phyloP scores from a whole-genome alignment of 2,113 vertebrate species.

The Pristiophorus japonicus region DNA sequence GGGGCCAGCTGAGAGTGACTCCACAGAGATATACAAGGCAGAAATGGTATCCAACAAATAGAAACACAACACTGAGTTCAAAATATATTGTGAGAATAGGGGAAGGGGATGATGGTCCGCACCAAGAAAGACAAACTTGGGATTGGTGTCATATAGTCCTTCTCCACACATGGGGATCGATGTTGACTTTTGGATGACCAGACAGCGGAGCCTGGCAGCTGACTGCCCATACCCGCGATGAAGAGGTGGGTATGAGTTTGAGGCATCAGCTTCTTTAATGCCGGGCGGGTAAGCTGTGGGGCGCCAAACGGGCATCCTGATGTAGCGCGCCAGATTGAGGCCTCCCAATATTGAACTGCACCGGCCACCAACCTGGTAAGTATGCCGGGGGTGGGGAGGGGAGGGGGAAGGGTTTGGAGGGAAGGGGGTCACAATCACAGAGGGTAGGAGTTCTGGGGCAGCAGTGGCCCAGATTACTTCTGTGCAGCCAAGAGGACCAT shows the following conservation, averaged over 20 bases:
- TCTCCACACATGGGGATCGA: neutral
- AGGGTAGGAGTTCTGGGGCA: neutral
- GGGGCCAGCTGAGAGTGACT: neutral
- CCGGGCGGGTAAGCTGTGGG: no score
- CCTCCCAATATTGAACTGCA: neutral
- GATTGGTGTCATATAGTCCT: neutral
- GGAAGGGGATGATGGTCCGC: neutral
- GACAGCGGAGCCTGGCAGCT: neutral
- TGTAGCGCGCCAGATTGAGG: neutral
- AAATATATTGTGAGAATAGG: neutral
- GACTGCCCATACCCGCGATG: neutral
- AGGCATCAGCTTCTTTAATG: neutral
- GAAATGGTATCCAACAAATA: neutral
- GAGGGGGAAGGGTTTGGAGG: no score
- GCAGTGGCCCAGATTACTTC: neutral
- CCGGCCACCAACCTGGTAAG: neutral
- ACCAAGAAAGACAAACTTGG: no score
- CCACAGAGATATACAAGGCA: neutral
- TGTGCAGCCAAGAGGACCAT: neutral
- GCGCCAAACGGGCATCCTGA: neutral
- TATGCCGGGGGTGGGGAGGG: neutral
- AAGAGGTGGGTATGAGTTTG: neutral
- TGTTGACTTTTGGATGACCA: neutral
- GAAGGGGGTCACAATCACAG: neutral
- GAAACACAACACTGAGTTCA: neutral